phyloP scores from a whole-genome alignment of 2,797 vertebrate species.

The Myoxocephalus aenaeus region DNA sequence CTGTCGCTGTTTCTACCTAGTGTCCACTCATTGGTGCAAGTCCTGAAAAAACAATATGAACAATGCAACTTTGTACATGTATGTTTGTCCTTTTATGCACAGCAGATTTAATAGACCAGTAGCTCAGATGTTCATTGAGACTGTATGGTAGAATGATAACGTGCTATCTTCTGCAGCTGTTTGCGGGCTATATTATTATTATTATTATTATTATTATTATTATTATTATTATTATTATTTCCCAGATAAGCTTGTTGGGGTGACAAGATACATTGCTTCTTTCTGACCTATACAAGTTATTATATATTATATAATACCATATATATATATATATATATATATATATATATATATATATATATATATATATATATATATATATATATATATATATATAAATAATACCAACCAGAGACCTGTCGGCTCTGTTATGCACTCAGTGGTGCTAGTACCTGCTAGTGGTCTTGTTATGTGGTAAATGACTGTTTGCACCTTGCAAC shows the following conservation, averaged over 20 bases:
- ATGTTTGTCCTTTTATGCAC: not conserved
- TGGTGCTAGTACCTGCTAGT: conserved; percentile 9
- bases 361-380: too few relatives aligned
- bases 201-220: conserved; percentile 28
- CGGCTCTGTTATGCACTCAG: conserved; percentile 11
- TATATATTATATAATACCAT: too few relatives aligned
- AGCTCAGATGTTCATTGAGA: conserved; percentile 38
- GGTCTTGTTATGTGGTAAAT: not conserved
- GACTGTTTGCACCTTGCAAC: not conserved
- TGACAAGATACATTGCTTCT: conserved; percentile 38
- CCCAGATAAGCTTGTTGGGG: conserved; percentile 50
- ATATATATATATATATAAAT: too few relatives aligned
- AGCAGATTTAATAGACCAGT: not conserved
- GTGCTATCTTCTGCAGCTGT: conserved; percentile 14
- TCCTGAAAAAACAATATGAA: not conserved
- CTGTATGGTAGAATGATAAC: conserved; percentile 33
- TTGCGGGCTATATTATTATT: conserved; percentile 27
- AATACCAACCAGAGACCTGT: conserved; percentile 18
- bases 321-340: too few relatives aligned
- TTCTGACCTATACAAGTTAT: conserved; percentile 42
- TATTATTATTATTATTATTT: conserved; percentile 22
- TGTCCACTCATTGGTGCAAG: not conserved
- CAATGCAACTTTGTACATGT: not conserved
- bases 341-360: too few relatives aligned
- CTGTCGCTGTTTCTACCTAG: not conserved